Conservation (phyloP, 2,113 vertebrate species). For the Cavia aperea region DNA sequence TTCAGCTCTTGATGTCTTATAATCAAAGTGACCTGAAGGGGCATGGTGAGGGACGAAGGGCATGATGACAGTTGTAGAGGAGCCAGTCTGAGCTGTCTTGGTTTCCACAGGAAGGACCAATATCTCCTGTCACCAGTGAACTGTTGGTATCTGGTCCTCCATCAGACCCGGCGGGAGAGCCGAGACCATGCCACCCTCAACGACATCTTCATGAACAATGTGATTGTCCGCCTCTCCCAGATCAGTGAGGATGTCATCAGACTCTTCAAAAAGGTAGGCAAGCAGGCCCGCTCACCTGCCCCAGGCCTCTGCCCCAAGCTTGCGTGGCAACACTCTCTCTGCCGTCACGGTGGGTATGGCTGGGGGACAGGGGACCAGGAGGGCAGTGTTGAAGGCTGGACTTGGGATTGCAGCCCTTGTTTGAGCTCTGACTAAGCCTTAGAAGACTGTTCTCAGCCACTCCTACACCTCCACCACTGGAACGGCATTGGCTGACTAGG, state of each 20-base stretch:
- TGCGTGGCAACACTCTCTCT: neutral
- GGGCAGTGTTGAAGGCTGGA: neutral
- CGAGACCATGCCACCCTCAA: conserved; percentile 95
- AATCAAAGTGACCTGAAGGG: neutral
- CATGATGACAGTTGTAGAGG: neutral
- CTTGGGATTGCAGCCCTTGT: neutral
- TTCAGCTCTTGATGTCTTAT: neutral
- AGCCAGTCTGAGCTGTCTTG: neutral
- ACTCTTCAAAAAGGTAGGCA: conserved; percentile 96
- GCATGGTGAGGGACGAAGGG: neutral
- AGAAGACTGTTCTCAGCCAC: neutral
- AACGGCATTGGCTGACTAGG: neutral
- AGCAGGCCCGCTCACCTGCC: neutral
- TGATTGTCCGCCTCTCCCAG: conserved; percentile 94
- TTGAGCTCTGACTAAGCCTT: neutral
- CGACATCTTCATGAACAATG: conserved; percentile 98
- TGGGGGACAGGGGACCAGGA: neutral
- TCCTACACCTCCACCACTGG: neutral
- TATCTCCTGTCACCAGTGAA: conserved; percentile 95
- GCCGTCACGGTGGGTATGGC: neutral
- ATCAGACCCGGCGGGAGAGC: conserved; percentile 95
- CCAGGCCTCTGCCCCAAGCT: neutral
- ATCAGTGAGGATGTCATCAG: conserved; percentile 98
- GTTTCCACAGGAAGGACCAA: conserved; percentile 89
- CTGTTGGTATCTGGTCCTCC: conserved; percentile 97